Evolutionary conservation across 2,797 vertebrate genomes (phyloP).

Genomic region (Artibeus lituratus): DNA sequence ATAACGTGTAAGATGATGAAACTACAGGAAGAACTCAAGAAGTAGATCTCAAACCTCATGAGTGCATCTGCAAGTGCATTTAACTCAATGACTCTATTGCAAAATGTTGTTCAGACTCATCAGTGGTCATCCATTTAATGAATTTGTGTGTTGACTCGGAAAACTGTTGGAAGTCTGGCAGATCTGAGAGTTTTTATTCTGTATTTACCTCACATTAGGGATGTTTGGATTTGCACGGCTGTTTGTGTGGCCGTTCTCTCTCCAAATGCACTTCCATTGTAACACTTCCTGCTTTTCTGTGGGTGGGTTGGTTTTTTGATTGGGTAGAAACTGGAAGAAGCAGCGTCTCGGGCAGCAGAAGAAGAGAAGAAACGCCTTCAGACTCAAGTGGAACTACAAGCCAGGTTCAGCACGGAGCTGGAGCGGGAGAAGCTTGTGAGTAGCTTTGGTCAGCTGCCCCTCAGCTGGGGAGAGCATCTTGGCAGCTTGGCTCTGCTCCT

Average conservation of each 20-base stretch:
- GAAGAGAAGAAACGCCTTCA: slow-evolving; percentile 92
- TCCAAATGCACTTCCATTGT: neutral
- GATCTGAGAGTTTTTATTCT: neutral
- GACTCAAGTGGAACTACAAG: slow-evolving; percentile 93
- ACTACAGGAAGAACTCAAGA: neutral
- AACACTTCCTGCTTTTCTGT: neutral
- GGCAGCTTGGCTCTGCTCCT: neutral
- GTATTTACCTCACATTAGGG: neutral
- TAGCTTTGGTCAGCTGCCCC: too few relatives aligned
- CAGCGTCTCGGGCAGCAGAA: slow-evolving; percentile 89
- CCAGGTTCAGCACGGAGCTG: slow-evolving; percentile 92
- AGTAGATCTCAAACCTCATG: neutral
- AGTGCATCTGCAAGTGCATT: neutral
- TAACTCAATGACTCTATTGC: neutral
- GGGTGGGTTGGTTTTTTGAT: slow-evolving; percentile 13
- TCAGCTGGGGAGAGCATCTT: rapidly evolving
- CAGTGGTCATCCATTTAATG: neutral
- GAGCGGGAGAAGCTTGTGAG: slow-evolving; percentile 94
- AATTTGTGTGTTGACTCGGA: neutral
- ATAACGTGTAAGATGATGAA: neutral
- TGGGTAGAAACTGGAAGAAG: slow-evolving; percentile 92
- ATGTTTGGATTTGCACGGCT: neutral
- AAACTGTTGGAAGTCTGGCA: neutral
- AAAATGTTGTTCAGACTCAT: neutral
- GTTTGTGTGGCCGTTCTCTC: neutral